A percentile compares a stretch with the other conserved stretches of the same genome.
Evolutionary conservation across 2,797 vertebrate species (phyloP).

Genomic region (Yasuhikotakia modesta): DNA sequence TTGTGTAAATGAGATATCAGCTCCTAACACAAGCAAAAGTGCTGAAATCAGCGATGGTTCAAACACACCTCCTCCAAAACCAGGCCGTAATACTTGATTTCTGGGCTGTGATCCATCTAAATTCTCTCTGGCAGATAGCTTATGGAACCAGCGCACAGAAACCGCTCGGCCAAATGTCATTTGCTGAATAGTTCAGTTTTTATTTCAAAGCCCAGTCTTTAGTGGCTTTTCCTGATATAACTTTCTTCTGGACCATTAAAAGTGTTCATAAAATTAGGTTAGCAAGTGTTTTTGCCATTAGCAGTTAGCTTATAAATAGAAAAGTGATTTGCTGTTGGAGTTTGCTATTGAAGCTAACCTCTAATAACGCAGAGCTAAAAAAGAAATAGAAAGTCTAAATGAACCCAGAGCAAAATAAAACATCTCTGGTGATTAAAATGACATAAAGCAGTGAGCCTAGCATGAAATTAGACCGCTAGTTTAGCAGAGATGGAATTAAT

Average conservation of each 20-base stretch:
- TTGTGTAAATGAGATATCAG: neutral
- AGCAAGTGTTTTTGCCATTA: constrained; percentile 56
- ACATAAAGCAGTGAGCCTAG: constrained; percentile 40
- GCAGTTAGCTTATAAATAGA: constrained; percentile 52
- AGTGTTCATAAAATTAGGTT: constrained; percentile 49
- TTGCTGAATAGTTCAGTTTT: constrained; percentile 58
- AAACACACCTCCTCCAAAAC: constrained; percentile 71
- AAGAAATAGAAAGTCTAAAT: constrained; percentile 32
- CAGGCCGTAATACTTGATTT: constrained; percentile 31
- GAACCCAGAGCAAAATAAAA: constrained; percentile 36
- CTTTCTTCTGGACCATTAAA: constrained; percentile 47
- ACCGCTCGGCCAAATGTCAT: constrained; percentile 58
- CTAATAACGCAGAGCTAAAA: constrained; percentile 43
- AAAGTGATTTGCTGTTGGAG: constrained; percentile 21
- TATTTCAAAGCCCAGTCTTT: constrained; percentile 52
- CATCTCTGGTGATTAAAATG: constrained; percentile 47
- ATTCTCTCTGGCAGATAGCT: constrained; percentile 41
- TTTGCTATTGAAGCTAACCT: constrained; percentile 45
- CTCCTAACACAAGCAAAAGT: constrained; percentile 61
- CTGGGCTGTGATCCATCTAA: constrained; percentile 68
- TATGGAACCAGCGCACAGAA: constrained; percentile 48
- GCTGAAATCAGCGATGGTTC: constrained; percentile 73
- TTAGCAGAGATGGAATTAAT: constrained; percentile 27
- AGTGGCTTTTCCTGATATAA: constrained; percentile 48
- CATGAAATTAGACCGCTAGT: constrained; percentile 42